Base-by-base conservation (phyloP, 1,140 invertebrate genomes). In the Solenopsis invicta region DNA sequence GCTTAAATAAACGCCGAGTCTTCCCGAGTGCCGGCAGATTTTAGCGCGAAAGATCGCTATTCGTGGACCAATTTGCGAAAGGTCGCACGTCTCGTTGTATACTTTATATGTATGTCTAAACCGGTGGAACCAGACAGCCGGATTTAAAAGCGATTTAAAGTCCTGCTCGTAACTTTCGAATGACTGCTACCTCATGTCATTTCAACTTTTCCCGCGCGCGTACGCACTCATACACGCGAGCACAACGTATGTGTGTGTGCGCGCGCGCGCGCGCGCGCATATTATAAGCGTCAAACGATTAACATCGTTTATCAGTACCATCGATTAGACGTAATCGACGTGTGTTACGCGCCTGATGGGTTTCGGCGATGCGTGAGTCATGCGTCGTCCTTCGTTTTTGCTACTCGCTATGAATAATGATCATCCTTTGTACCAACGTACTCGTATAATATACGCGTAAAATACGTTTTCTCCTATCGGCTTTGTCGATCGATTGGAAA, bases 11-110 rank as follows among this genome's bases (percentile, higher is more conserved):
- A 13, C 34, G n/a, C 24, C 29, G 21, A 21, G 16, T 74, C 21
- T 45, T 66, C 8, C 24, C 4, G 21, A 54, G 61, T 45, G 34
- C 59, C 61, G 21, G 50, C 84, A 85, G 37, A 84, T 75, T 54
- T 76, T 89, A 80, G 75, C 81, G 21, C 41, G 62, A 89, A 87
- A 91, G 72, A 50, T 91, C 59, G 66, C 54, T 59, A 72, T 84
- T 88, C 59, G 56, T 85, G 85, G 74, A 67, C 80, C 80, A 64
- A 91, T 87, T 71, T 81, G 64, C 76, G 59, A 91, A 91, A 89
- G 90, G 84, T 90, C 74, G 82, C 71, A 78, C 13, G 48, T 24
- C 29, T 0, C 18, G 24, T 18, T 21, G n/a, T 34, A 72, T 80
- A 89, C 34, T 87, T 84, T 66, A 66, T 72, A 48, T 48, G n/a